Evolutionary conservation across 2,888 invertebrate genomes (phyloP).

Genomic region (Strigamia crassipes): DNA sequence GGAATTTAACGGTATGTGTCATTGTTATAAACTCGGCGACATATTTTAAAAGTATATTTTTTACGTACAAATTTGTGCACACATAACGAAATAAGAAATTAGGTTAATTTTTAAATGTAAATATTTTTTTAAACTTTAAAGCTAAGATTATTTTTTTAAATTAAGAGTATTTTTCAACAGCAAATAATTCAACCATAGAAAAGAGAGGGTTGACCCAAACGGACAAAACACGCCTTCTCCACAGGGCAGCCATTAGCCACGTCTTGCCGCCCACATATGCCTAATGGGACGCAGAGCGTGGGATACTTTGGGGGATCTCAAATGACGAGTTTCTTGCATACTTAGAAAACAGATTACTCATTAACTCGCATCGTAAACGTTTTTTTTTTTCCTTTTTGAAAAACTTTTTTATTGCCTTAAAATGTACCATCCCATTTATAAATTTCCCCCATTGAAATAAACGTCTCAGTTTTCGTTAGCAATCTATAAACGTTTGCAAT

Average conservation of each 20-base stretch:
- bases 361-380: neutral
- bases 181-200: neutral
- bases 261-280: neutral
- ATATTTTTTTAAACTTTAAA: too few species aligned
- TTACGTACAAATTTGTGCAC: too few species aligned
- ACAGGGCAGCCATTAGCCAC: neutral
- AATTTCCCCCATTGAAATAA: too few species aligned
- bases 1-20: too few species aligned
- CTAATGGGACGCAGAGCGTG: neutral
- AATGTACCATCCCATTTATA: neutral
- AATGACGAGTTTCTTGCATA: neutral
- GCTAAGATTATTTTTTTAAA: neutral
- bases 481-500: neutral
- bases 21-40: too few species aligned
- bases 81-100: too few species aligned
- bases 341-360: neutral
- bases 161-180: neutral
- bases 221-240: neutral
- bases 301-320: neutral
- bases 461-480: neutral
- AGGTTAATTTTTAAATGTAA: too few species aligned
- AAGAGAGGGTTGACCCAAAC: neutral
- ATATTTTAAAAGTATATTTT: too few species aligned
- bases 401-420: neutral
- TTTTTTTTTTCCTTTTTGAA: neutral